A percentile compares a stretch with the other conserved stretches of the same genome.
These are phyloP conservation scores for Zalophus californianus DNA, from an alignment of 2,797 vertebrate genomes.

Conservation along the genomic window DNA sequence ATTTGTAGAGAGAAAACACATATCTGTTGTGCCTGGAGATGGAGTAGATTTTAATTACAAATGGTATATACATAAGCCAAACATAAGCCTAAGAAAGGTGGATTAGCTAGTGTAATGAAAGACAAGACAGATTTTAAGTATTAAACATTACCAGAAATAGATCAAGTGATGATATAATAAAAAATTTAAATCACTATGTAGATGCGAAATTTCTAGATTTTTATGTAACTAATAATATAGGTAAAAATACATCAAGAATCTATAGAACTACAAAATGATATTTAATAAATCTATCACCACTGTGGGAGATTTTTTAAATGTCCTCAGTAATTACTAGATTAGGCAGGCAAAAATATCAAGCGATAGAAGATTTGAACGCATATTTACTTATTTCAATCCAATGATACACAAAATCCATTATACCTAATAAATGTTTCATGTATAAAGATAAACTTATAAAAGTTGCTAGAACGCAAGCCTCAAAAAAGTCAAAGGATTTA, in stretches of 20 bases:
- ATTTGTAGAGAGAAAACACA: not conserved
- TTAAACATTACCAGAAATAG: not conserved
- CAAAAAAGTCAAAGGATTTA: not conserved
- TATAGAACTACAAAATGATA: not conserved
- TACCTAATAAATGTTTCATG: not conserved
- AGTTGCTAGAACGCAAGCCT: not conserved
- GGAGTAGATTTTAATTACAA: not conserved
- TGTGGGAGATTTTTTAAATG: not conserved
- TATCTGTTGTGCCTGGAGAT: not conserved
- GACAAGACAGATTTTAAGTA: not conserved
- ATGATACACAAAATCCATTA: not conserved
- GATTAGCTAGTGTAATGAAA: not conserved
- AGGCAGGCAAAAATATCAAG: not conserved
- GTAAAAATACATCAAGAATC: not conserved
- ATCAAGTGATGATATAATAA: not conserved
- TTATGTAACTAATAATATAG: not conserved
- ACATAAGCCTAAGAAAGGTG: not conserved
- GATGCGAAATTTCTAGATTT: not conserved
- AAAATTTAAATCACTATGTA: not conserved
- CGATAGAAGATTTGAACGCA: not conserved
- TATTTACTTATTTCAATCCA: not conserved
- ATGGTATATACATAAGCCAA: not conserved
- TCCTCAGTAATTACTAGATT: not conserved
- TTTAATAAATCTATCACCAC: not conserved
- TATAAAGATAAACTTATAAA: not conserved